phyloP scores from a whole-genome alignment of 2,113 vertebrate species.

The Halcyon malimbica region DNA sequence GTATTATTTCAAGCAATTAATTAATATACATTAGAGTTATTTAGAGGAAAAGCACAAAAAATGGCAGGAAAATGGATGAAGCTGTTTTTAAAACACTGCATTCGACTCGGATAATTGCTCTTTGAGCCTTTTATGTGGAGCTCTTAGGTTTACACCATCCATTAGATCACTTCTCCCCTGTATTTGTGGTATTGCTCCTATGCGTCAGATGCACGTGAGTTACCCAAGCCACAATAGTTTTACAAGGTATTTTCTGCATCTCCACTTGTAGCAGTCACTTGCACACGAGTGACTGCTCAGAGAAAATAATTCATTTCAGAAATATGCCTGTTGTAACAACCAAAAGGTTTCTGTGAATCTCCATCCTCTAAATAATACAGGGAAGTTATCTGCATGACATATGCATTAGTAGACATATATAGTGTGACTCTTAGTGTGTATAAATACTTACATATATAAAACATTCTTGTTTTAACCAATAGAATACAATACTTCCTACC shows the following conservation, averaged over 20 bases:
- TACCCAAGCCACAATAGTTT: not conserved
- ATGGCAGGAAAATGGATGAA: constrained; percentile 62
- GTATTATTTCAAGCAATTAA: constrained; percentile 75
- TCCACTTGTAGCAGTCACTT: not conserved
- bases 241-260: not conserved
- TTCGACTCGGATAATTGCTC: constrained; percentile 54
- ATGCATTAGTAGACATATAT: not conserved
- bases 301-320: not conserved
- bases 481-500: not conserved
- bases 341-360: not conserved
- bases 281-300: not conserved
- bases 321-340: not conserved
- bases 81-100: constrained; percentile 42
- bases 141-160: not conserved
- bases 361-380: not conserved
- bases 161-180: constrained; percentile 6
- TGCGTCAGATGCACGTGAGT: not conserved
- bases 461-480: not conserved
- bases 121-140: constrained; percentile 22
- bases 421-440: too few relatives aligned
- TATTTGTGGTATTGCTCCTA: not conserved
- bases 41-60: constrained; percentile 50
- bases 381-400: not conserved
- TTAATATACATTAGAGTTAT: constrained; percentile 67
- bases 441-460: not conserved